phyloP scores from a whole-genome alignment of 2,888 invertebrate genomes.

The Sussaba pulchella region DNA sequence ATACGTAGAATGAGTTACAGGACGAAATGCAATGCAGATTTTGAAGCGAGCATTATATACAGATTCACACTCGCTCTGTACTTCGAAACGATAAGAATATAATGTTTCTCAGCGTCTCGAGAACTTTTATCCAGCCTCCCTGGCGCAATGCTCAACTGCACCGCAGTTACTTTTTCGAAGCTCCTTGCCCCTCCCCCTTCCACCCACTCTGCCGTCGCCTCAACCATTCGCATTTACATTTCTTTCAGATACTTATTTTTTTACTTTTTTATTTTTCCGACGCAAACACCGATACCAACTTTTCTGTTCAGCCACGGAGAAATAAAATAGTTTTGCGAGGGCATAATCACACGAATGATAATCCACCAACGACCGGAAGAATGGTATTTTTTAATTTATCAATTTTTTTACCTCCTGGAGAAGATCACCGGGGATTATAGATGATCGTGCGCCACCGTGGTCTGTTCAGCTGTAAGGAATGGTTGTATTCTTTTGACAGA shows the following conservation, averaged over 20 bases:
- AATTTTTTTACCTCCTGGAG: conserved; percentile 42
- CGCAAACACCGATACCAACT: conserved; percentile 54
- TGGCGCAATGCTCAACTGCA: conserved; percentile 58
- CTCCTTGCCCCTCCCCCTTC: conserved; percentile 36
- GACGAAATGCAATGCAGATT: conserved; percentile 42
- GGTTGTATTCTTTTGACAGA: neutral
- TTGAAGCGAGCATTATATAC: conserved; percentile 33
- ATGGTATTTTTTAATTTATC: conserved; percentile 35
- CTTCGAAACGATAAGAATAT: conserved; percentile 75
- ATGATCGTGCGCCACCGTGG: conserved; percentile 5
- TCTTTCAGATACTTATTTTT: conserved; percentile 43
- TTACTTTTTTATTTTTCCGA: conserved; percentile 42
- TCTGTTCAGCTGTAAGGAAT: neutral
- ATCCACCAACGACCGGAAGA: conserved; percentile 38
- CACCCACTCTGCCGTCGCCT: too few relatives aligned
- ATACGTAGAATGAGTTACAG: neutral
- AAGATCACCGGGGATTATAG: conserved; percentile 7
- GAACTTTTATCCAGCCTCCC: conserved; percentile 64
- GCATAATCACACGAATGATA: conserved; percentile 14
- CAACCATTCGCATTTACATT: conserved; percentile 48
- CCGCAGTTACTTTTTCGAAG: conserved; percentile 46
- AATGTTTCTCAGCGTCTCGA: conserved; percentile 69
- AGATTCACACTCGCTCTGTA: conserved; percentile 35
- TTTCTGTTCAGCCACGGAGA: conserved; percentile 38
- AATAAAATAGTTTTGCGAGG: conserved; percentile 28